Base-by-base conservation (phyloP, 2,888 invertebrate genomes). In the Homarus gammarus region DNA sequence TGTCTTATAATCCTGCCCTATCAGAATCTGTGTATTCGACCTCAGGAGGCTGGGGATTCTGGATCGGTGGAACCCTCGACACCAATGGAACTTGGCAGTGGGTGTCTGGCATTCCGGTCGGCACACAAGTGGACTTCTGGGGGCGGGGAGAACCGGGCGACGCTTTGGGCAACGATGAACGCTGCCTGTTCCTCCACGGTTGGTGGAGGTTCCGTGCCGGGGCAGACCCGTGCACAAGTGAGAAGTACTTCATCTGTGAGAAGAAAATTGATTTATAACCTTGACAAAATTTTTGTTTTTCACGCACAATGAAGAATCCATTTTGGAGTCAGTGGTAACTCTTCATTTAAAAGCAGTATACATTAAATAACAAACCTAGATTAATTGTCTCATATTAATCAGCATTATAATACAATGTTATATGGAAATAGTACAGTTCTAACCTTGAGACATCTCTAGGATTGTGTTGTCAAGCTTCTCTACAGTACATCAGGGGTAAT, bases 181-280 rank as follows among this genome's bases (percentile, higher is more conserved):
- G 82, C 5, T 84, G 84, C 22, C 31, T 84, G 10, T 84, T 72
- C 36, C 51, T 84, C 31, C 84, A 84, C 36, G 70, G 84, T 31
- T 70, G 49, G 51, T 84, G 84, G 84, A 73, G 84, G 36, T 84
- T 72, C 51, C 84, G 84, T 12, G 84, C 84, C 12, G 84, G 84
- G 33, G 84, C 84, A 8, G 84, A 84, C 22, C 40, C 72, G 3
- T 84, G 84, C 51, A 44, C 40, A 12, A 33, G 22, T n/a, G n/a
- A 84, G 51, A 84, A 84, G n/a, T 84, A 72, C 51, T 84, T 84
- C 72, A 72, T 84, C 12, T 84, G 84, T n/a, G 72, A 84, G 44
- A 27, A 2, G 68, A 82, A 82, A 31, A 18, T 73, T 8, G 38
- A 15, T 38, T 70, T n/a, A 49, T 49, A n/a, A n/a, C n/a, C n/a